Evolutionary conservation across 2,888 invertebrate species (phyloP), one percentile per base, ranked within the genome.

Genomic region (Miltochrista miniata): DNA sequence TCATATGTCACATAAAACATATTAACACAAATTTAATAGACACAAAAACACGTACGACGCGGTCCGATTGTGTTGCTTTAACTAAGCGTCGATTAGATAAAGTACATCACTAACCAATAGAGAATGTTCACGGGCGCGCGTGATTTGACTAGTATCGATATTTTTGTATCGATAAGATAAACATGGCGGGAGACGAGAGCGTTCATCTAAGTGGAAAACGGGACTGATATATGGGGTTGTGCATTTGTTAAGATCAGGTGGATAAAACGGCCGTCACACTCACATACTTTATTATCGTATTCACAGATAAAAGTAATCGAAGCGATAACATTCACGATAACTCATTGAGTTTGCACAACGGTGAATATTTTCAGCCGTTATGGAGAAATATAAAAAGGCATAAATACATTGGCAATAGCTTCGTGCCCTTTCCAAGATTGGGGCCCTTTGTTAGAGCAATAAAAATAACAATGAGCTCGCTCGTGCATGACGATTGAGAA

Each of bases 151-250:
- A 60, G 61, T 76, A 81, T 80, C 81, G 81, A 83, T 79, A 66
- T 75, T 72, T n/a, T 74, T 68, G 54, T 64, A 72, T 82, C 78
- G 85, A 87, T 86, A 85, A 87, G 81, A 82, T 83, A 74, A 64
- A 56, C 52, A 51, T 72, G 71, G 56, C 43, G 64, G 59, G 72
- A 72, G 48, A 62, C 72, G 70, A 69, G 74, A 76, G 74, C 64
- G 59, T 72, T 76, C 81, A 78, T 80, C 81, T 80, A 73, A 64
- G 75, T 64, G 66, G 71, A 64, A 66, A 72, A 71, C 66, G 59
- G 63, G 62, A 76, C 73, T 72, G 68, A 56, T 56, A 43, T 35
- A 65, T 62, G 54, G 56, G 52, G 51, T 54, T 57, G 48, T 37
- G 63, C 65, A 64, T 55, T 68, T 64, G 60, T 58, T 54, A 54